These are phyloP conservation scores for Cyaniris semiargus DNA, from an alignment of 2,888 invertebrate genomes.

Conservation along the genomic window DNA sequence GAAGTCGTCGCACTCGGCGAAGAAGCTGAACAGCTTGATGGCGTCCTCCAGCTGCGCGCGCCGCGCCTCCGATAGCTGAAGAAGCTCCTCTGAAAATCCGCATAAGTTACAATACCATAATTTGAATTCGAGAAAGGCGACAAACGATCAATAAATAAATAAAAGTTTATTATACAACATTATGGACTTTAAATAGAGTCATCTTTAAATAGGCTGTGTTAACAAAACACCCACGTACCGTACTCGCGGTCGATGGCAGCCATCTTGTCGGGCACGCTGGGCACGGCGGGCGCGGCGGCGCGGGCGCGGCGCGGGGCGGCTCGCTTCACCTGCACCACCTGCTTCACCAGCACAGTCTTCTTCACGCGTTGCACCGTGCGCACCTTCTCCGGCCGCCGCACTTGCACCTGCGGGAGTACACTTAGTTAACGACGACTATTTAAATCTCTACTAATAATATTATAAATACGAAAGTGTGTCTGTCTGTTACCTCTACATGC, in stretches of 20 bases:
- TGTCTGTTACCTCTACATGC: not conserved
- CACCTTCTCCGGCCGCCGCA: constrained; percentile 91
- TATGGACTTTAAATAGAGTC: too few relatives aligned
- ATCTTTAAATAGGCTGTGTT: too few relatives aligned
- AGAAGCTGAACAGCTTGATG: constrained; percentile 94
- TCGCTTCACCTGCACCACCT: constrained; percentile 89
- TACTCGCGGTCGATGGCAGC: constrained; percentile 90
- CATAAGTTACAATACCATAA: not conserved
- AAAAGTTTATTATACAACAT: not conserved
- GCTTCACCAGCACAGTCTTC: constrained; percentile 92
- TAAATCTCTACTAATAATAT: not conserved
- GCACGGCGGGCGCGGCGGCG: constrained; percentile 54
- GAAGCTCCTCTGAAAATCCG: constrained; percentile 81
- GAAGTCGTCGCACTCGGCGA: constrained; percentile 98
- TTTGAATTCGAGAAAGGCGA: not conserved
- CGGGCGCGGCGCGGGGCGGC: constrained; percentile 57
- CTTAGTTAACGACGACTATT: not conserved
- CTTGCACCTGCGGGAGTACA: constrained; percentile 82
- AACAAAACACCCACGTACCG: constrained; percentile 52
- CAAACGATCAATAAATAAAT: not conserved
- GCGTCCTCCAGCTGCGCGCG: constrained; percentile 94
- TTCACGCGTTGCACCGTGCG: constrained; percentile 91
- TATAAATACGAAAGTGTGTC: not conserved
- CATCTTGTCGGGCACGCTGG: constrained; percentile 72
- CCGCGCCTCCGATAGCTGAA: constrained; percentile 88